Evolutionary conservation across 2,113 vertebrate species (phyloP).

Genomic region (Sphyrna mokarran): DNA sequence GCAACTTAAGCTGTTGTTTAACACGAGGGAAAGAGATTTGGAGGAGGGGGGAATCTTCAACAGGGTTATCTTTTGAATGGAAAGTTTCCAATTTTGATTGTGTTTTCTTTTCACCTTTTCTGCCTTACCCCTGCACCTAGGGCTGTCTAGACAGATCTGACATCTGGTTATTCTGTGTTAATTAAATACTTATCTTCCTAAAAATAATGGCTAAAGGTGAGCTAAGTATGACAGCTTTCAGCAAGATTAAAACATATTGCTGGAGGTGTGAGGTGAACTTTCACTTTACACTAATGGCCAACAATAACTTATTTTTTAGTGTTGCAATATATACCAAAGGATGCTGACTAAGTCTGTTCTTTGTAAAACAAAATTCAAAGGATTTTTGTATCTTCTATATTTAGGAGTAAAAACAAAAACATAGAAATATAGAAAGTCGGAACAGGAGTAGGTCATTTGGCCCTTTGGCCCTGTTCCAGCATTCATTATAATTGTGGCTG

Average conservation of each 20-base stretch:
- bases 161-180: background rate
- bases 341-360: background rate
- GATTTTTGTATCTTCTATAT: background rate
- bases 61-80: background rate
- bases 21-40: background rate
- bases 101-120: background rate
- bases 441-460: no score
- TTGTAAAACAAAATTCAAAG: background rate
- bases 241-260: background rate
- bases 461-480: no score
- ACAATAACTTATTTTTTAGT: background rate
- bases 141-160: background rate
- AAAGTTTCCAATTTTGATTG: background rate
- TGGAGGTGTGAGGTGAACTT: background rate
- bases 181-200: background rate
- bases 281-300: background rate
- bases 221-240: background rate
- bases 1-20: background rate
- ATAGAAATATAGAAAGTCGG: no score
- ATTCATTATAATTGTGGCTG: no score
- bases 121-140: background rate
- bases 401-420: background rate
- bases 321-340: background rate
- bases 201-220: background rate
- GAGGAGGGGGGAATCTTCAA: background rate